Conservation (phyloP, 2,113 vertebrate genomes). For the Neomonachus schauinslandi region DNA sequence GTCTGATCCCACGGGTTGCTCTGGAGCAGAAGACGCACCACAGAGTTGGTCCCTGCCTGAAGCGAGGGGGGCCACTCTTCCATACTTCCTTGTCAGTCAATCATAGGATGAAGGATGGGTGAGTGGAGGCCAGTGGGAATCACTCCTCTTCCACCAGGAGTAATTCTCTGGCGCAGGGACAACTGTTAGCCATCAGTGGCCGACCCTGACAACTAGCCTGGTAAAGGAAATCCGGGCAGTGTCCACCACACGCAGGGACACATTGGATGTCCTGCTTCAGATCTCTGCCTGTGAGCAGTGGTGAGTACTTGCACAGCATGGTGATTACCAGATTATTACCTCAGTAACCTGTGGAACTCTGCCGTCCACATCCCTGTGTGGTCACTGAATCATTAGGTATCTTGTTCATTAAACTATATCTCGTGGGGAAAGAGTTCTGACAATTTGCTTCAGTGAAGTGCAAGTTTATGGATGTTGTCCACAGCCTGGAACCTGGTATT, state of each 20-base stretch:
- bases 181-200: background rate
- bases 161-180: background rate
- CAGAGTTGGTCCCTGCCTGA: background rate
- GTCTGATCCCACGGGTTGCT: background rate
- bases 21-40: background rate
- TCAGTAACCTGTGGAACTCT: slow-evolving; percentile 39
- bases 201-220: background rate
- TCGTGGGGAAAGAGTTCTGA: slow-evolving; percentile 5
- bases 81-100: too few species aligned
- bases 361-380: background rate
- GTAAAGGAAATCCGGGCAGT: background rate
- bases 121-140: background rate
- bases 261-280: background rate
- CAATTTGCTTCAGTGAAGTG: slow-evolving; percentile 44
- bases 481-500: background rate
- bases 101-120: background rate
- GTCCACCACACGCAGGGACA: background rate
- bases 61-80: background rate
- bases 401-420: background rate
- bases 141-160: background rate
- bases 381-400: background rate
- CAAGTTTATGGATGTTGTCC: background rate
- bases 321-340: slow-evolving; percentile 23
- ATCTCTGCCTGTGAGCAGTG: background rate
- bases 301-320: background rate